Base-by-base conservation (phyloP, 2,113 vertebrate species). In the Loxodonta africana region DNA sequence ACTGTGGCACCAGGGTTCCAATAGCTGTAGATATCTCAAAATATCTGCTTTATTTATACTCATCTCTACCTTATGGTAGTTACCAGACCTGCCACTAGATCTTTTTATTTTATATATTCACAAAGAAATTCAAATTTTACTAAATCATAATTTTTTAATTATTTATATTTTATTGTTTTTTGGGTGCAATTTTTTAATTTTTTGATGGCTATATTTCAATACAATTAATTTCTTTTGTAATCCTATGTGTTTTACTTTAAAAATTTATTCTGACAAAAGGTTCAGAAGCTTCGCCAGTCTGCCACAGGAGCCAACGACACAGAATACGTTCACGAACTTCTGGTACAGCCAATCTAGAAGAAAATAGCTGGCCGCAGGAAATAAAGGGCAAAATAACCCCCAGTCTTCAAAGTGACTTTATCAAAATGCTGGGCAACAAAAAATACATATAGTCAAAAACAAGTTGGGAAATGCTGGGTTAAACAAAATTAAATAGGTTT, bases 401-500 rank as follows among this genome's bases (percentile, higher is more conserved):
- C 26, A 77, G 10, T 25, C 62, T 96, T 82, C 30, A 95, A 92
- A 8, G 37, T 63, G 53, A 28, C 62, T 92, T 90, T 90, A 28
- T 83, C 46, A 88, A 95, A 94, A 78, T 76, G 4, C 17, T 95
- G 23, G n/a, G 65, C 41, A 91, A 65, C 3, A 77, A 85, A 63
- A 33, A 46, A 33, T n/a, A 41, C 41, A 12, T 67, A 4, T 46
- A 25, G 80, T 69, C 11, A 33, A 67, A 85, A 76, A 23, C 78
- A 78, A 57, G 3, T n/a, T 8, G 3, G 25, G 2, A 44, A 53
- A 21, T 88, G 1, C 20, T 80, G 21, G 0, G 7, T 84, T 82
- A 90, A 88, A 77, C 30, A 84, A 92, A 96, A 85, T 62, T 92
- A 84, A 83, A 77, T 48, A 46, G 65, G 12, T 65, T 96, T 81